Conservation (phyloP, 2,888 invertebrate species). For the Tetanocera ferruginea region DNA sequence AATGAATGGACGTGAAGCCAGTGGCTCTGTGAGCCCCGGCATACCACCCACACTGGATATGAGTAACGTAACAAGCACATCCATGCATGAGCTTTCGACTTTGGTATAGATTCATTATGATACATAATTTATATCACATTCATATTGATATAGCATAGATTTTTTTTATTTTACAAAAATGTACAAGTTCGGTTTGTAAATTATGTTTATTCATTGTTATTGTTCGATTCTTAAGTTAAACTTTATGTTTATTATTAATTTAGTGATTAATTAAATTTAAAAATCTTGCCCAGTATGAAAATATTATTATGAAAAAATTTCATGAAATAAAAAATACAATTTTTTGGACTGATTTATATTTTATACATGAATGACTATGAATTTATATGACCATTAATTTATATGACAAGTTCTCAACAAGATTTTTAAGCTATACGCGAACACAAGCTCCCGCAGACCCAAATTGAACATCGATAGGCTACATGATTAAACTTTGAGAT, state of each 20-base stretch:
- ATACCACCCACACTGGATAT: slow-evolving; percentile 75
- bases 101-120: slow-evolving; percentile 70
- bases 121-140: too few species aligned
- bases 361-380: too few species aligned
- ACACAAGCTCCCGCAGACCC: too few species aligned
- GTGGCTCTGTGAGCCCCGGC: slow-evolving; percentile 77
- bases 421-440: too few species aligned
- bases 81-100: slow-evolving; percentile 79
- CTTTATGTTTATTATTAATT: not conserved
- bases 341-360: too few species aligned
- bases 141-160: too few species aligned
- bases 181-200: slow-evolving; percentile 9
- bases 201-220: slow-evolving; percentile 33
- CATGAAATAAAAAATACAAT: too few species aligned
- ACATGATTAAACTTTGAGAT: too few species aligned
- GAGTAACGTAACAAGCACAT: slow-evolving; percentile 76
- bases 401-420: too few species aligned
- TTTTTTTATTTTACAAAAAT: too few species aligned
- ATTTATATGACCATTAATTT: too few species aligned
- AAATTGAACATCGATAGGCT: too few species aligned
- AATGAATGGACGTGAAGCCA: slow-evolving; percentile 63
- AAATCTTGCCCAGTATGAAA: slow-evolving; percentile 32
- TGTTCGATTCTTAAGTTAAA: slow-evolving; percentile 17
- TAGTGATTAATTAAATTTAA: slow-evolving; percentile 7
- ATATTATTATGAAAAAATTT: not conserved